Conservation (phyloP, 2,888 invertebrate genomes). For the Apamea anceps region DNA sequence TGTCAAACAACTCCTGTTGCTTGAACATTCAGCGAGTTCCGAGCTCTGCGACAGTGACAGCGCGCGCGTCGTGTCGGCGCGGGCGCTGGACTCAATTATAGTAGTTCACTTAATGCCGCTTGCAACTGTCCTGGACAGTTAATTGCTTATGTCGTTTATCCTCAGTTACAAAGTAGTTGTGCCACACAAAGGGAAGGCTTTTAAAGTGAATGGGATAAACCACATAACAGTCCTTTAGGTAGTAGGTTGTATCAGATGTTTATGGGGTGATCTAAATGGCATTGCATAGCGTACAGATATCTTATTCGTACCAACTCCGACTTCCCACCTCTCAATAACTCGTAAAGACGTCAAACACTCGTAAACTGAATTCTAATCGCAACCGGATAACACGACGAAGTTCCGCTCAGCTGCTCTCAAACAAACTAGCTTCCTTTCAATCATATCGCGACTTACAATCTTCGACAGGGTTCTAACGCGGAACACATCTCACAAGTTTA, state of each 20-base stretch:
- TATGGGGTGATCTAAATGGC: neutral
- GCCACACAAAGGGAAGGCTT: neutral
- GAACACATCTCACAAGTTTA: constrained; percentile 37
- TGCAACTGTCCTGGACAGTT: neutral
- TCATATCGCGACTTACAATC: constrained; percentile 52
- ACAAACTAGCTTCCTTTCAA: constrained; percentile 48
- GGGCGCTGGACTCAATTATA: neutral
- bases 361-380: constrained; percentile 39
- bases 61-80: neutral
- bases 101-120: neutral
- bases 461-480: constrained; percentile 36
- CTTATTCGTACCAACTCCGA: neutral
- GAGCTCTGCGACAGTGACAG: neutral
- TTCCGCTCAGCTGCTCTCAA: constrained; percentile 31
- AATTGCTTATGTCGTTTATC: neutral
- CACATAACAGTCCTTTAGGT: neutral
- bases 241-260: constrained; percentile 6
- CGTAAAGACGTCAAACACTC: constrained; percentile 13
- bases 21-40: neutral
- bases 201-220: neutral
- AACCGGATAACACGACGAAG: constrained; percentile 34
- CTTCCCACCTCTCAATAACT: neutral
- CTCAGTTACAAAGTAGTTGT: neutral
- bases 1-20: neutral
- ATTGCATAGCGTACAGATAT: neutral